Base-by-base conservation (phyloP, 2,888 invertebrate genomes). In the Drosophila histrio region DNA sequence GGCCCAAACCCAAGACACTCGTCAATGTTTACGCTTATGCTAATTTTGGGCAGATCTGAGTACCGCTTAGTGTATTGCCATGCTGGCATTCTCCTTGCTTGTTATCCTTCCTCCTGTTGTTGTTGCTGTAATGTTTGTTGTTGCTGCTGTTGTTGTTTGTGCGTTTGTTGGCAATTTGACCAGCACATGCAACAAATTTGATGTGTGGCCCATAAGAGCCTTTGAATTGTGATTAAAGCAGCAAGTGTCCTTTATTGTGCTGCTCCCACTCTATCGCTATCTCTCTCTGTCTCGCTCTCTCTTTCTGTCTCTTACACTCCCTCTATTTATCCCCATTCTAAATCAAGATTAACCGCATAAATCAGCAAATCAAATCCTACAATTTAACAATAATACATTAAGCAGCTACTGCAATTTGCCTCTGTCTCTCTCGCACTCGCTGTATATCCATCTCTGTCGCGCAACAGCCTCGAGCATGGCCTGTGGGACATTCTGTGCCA, bases 21-120 rank as follows among this genome's bases (percentile, higher is more conserved):
- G 61, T 59, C 71, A 71, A 82, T 83, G 86, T 86, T 83, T 73
- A 82, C 72, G 78, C 76, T 82, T 83, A 84, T 84, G 83, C 87
- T 84, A 84, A 84, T 86, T 86, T 86, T 54, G 62, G 61, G 53
- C 61, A 24, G 59, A 59, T 52, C 64, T 63, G 56, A 75, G 60
- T 36, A 73, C 60, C 54, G 71, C 58, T 74, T 74, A 59, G 54
- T 63, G 67, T 67, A 59, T 57, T 53, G 59, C 41, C 54, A 52
- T 63, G 57, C 52, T 61, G 53, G 52, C 60, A 39, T 34, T 61
- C 43, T 56, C 32, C 30, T 47, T 28, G 43, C 21, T 30, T 47
- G 50, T 38, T 60, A 34, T 56, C 36, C 50, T 28, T 57, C 34
- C 28, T 34, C 22, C n/a, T 43, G 15, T 34, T 34, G 21, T 50